Percentiles rank a stretch among this genome's conserved stretches.
Conservation (phyloP, 1,140 invertebrate genomes). For the Drosophila albomicans region DNA sequence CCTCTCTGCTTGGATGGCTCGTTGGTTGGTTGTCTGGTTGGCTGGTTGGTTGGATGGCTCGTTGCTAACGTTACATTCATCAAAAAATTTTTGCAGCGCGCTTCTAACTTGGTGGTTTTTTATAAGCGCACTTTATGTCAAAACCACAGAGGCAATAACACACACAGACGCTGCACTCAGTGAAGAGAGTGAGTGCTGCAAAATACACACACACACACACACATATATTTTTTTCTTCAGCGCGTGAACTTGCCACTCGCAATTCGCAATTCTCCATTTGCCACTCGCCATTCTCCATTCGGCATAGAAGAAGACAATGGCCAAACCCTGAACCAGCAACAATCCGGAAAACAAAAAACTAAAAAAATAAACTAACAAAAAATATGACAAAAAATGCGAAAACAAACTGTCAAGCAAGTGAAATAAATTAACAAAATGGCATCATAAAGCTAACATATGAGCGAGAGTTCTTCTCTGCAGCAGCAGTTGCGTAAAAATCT, state of each 20-base stretch:
- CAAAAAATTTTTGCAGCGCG: constrained; percentile 75
- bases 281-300: constrained; percentile 17
- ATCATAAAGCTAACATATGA: constrained; percentile 82
- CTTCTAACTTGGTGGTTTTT: constrained; percentile 78
- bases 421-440: constrained; percentile 83
- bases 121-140: constrained; percentile 83
- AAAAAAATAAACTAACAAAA: constrained; percentile 26
- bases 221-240: constrained; percentile 49
- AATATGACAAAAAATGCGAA: constrained; percentile 45
- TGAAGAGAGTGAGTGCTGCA: constrained; percentile 58
- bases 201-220: constrained; percentile 20
- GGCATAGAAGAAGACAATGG: constrained; percentile 60
- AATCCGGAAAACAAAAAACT: constrained; percentile 29
- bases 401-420: constrained; percentile 81
- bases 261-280: background rate
- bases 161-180: constrained; percentile 31
- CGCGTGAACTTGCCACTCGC: constrained; percentile 18
- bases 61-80: constrained; percentile 72
- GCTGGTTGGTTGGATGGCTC: constrained; percentile 10
- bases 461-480: constrained; percentile 73
- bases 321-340: constrained; percentile 44
- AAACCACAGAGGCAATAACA: constrained; percentile 74
- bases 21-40: background rate
- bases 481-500: constrained; percentile 37
- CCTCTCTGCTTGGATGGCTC: background rate